A percentile compares a stretch with the other conserved stretches of the same genome.
These are phyloP conservation scores for Stenichneumon culpator DNA, from an alignment of 2,888 invertebrate species.

Conservation along the genomic window DNA sequence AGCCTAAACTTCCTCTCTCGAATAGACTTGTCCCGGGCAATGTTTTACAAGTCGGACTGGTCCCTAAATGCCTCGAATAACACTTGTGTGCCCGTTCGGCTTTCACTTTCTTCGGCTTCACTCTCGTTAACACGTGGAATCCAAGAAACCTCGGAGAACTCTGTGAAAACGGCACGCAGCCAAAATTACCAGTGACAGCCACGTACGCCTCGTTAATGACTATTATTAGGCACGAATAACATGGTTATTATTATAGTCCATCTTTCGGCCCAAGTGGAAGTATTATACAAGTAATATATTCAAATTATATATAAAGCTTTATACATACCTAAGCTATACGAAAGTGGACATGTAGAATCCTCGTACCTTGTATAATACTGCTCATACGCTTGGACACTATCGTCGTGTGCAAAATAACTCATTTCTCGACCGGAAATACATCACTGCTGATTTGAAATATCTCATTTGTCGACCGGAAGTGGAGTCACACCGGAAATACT, in stretches of 20 bases:
- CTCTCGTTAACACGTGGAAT: conserved; percentile 5
- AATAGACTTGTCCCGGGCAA: conserved; percentile 26
- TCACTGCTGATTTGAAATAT: too few species aligned
- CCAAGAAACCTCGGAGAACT: not conserved
- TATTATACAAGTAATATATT: not conserved
- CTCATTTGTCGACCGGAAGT: too few species aligned
- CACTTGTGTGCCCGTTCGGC: conserved; percentile 1
- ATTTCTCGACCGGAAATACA: too few species aligned
- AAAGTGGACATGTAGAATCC: not conserved
- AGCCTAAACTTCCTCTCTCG: conserved; percentile 17
- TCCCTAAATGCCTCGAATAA: conserved; percentile 14
- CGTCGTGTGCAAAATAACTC: too few species aligned
- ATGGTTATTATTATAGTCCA: not conserved
- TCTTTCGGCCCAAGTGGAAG: not conserved
- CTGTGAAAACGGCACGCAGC: not conserved
- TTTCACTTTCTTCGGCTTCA: conserved; percentile 12
- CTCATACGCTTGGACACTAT: not conserved
- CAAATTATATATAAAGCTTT: not conserved
- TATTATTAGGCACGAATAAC: not conserved
- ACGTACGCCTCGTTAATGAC: not conserved
- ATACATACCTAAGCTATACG: not conserved
- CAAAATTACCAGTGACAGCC: not conserved
- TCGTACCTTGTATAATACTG: not conserved
- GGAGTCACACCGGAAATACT: too few species aligned
- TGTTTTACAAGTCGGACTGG: conserved; percentile 17